Evolutionary conservation across 2,797 vertebrate species (phyloP).

Genomic region (Siniperca undulata): DNA sequence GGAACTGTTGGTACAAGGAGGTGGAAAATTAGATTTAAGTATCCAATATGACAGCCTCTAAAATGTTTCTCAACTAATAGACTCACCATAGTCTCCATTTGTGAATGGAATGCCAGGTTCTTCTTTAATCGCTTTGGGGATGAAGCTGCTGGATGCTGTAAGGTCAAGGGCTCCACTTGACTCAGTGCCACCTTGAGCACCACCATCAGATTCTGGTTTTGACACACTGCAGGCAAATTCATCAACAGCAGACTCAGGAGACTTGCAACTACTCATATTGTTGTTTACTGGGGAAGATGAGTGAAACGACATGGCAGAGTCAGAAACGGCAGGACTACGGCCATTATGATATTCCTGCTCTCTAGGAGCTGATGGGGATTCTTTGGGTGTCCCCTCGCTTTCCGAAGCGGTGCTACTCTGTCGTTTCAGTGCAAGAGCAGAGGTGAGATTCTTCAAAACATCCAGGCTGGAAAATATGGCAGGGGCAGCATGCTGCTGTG

Average conservation of each 20-base stretch:
- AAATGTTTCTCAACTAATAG: not conserved
- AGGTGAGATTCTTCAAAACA: constrained; percentile 87
- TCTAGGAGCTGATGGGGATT: constrained; percentile 83
- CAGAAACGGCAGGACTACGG: constrained; percentile 89
- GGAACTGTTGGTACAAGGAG: constrained; percentile 81
- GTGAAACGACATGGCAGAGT: constrained; percentile 84
- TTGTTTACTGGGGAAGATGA: constrained; percentile 90
- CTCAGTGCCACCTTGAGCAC: constrained; percentile 82
- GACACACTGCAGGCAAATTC: constrained; percentile 63
- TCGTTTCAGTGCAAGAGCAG: constrained; percentile 87
- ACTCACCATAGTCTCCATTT: constrained; percentile 89
- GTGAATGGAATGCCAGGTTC: constrained; percentile 87
- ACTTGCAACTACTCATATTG: constrained; percentile 84
- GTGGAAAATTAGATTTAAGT: constrained; percentile 7
- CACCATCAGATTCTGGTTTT: constrained; percentile 83
- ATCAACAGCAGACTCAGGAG: constrained; percentile 85
- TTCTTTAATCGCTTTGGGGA: constrained; percentile 88
- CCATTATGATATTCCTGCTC: constrained; percentile 91
- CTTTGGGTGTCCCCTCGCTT: constrained; percentile 90
- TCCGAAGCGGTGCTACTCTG: constrained; percentile 93
- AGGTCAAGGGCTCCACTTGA: constrained; percentile 92
- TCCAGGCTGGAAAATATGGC: constrained; percentile 84
- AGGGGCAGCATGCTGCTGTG: constrained; percentile 66
- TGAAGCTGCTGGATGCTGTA: constrained; percentile 88
- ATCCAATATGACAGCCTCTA: not conserved